These are phyloP conservation scores for Hiodon alosoides DNA, from an alignment of 2,113 vertebrate species.

Conservation along the genomic window DNA sequence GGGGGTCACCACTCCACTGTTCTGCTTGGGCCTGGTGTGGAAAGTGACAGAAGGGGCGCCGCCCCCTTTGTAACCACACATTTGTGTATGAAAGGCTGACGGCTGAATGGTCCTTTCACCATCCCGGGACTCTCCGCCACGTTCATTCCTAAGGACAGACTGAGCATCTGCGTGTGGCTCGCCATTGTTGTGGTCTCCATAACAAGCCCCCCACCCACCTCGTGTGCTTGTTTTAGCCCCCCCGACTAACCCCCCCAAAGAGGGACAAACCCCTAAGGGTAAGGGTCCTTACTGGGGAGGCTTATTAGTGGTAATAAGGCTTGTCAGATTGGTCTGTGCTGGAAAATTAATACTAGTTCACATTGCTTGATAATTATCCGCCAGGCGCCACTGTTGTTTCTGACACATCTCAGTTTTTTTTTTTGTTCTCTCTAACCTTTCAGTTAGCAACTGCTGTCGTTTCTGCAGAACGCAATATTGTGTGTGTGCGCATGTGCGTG, in stretches of 20 bases:
- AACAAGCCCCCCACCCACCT: too few species aligned
- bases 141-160: background rate
- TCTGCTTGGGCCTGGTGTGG: constrained; percentile 25
- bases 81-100: constrained; percentile 63
- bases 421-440: constrained; percentile 17
- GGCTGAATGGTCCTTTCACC: constrained; percentile 51
- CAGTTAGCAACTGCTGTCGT: background rate
- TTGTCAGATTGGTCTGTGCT: too few species aligned
- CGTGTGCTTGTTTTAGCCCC: background rate
- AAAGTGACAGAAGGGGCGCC: constrained; percentile 44
- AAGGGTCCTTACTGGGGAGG: too few species aligned
- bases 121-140: constrained; percentile 6
- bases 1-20: background rate
- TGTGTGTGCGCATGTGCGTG: too few species aligned
- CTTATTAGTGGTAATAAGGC: too few species aligned
- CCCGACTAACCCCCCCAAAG: background rate
- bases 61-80: constrained; percentile 35
- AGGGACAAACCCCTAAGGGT: background rate
- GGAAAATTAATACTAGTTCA: too few species aligned
- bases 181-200: background rate
- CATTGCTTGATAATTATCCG: too few species aligned
- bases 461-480: too few species aligned
- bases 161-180: constrained; percentile 3
- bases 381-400: too few species aligned
- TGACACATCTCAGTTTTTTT: too few species aligned